Evolutionary conservation across 2,888 invertebrate genomes (phyloP).

Genomic region (Cyaniris semiargus): DNA sequence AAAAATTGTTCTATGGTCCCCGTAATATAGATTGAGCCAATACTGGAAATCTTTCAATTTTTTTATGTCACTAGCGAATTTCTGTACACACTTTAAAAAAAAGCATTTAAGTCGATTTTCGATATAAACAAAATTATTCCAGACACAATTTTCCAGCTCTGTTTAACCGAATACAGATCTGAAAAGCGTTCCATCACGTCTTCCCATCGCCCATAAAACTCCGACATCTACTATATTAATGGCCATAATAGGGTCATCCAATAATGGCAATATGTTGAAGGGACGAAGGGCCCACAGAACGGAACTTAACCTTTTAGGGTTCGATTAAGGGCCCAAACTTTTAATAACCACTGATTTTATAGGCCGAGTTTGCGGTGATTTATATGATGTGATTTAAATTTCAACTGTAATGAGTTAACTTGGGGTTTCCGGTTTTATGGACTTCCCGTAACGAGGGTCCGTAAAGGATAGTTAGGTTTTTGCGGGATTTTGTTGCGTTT

Average conservation of each 20-base stretch:
- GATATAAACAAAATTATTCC: too few species aligned
- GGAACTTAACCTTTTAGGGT: constrained; percentile 57
- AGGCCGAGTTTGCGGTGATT: constrained; percentile 41
- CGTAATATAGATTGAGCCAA: too few species aligned
- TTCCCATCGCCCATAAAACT: constrained; percentile 9
- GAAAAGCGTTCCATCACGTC: constrained; percentile 13
- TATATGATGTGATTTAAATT: constrained; percentile 35
- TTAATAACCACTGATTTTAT: constrained; percentile 70
- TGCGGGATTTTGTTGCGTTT: background rate
- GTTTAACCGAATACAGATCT: background rate
- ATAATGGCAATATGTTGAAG: constrained; percentile 69
- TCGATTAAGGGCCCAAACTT: constrained; percentile 69
- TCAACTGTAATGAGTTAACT: constrained; percentile 17
- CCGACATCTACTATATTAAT: constrained; percentile 55
- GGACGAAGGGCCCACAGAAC: constrained; percentile 69
- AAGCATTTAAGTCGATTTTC: too few species aligned
- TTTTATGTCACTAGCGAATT: too few species aligned
- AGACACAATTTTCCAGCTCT: too few species aligned
- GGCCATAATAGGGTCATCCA: constrained; percentile 67
- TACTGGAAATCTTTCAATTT: too few species aligned
- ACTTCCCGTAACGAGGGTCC: background rate
- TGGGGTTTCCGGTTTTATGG: constrained; percentile 7
- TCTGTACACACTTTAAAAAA: too few species aligned
- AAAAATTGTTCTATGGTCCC: too few species aligned
- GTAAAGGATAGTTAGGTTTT: background rate